Evolutionary conservation across 2,797 vertebrate species (phyloP).

Genomic region (Eulemur rubriventer): DNA sequence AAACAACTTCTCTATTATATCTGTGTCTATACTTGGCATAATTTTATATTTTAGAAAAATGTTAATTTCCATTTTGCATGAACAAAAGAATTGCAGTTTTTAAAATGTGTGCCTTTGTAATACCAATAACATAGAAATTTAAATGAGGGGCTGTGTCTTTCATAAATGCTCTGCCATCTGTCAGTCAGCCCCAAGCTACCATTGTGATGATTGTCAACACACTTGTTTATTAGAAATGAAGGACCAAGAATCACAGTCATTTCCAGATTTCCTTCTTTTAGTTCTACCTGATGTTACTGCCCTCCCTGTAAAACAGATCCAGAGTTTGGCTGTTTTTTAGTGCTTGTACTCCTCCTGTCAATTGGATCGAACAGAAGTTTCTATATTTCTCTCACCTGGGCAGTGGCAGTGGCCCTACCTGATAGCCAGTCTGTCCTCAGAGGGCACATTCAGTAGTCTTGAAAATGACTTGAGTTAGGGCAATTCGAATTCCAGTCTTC

Average conservation of each 20-base stretch:
- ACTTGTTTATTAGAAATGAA: neutral
- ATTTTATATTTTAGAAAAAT: slow-evolving; percentile 37
- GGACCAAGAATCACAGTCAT: neutral
- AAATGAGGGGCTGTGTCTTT: neutral
- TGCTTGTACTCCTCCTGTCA: too few relatives aligned
- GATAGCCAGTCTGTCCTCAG: neutral
- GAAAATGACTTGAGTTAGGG: neutral
- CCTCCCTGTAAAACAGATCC: neutral
- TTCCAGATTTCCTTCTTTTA: neutral
- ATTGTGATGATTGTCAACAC: neutral
- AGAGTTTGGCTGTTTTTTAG: neutral
- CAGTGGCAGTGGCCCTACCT: neutral
- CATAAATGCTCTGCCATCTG: neutral
- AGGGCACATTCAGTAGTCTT: too few relatives aligned
- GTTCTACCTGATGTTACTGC: neutral
- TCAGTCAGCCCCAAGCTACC: slow-evolving; percentile 6
- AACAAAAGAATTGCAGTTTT: slow-evolving; percentile 37
- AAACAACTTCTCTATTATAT: neutral
- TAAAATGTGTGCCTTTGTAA: neutral
- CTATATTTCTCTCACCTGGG: neutral
- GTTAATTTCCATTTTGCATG: slow-evolving; percentile 43
- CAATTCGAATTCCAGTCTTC: neutral
- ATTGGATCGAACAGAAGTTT: accelerated
- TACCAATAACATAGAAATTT: neutral
- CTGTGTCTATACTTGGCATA: neutral